Evolutionary conservation across 2,888 invertebrate genomes (phyloP).

Genomic region (Rugalucina vietnamica): DNA sequence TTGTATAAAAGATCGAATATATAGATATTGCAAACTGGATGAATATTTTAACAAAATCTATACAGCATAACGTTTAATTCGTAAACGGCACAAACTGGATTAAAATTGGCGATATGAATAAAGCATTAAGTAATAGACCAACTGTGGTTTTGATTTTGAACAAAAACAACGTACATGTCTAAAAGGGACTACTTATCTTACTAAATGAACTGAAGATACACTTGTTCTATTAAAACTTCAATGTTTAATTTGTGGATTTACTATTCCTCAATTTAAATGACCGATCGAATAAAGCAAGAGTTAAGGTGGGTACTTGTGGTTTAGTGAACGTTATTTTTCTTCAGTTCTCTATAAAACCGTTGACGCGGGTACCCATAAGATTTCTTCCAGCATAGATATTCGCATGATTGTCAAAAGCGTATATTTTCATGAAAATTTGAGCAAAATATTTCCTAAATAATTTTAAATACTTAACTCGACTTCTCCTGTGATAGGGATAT

Average conservation of each 20-base stretch:
- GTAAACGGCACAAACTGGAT: not conserved
- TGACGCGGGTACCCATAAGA: too few species aligned
- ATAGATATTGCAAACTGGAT: not conserved
- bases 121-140: not conserved
- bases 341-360: too few species aligned
- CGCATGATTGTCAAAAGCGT: too few species aligned
- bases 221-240: not conserved
- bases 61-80: not conserved
- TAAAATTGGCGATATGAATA: not conserved
- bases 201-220: not conserved
- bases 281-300: not conserved
- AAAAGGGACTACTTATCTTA: not conserved
- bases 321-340: too few species aligned
- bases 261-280: too few species aligned
- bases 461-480: too few species aligned
- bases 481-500: too few species aligned
- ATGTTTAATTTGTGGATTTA: conserved; percentile 12
- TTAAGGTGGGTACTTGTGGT: too few species aligned
- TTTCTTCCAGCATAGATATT: too few species aligned
- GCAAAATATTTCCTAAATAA: too few species aligned
- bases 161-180: not conserved
- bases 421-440: too few species aligned
- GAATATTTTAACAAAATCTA: not conserved
- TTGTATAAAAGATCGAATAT: not conserved
- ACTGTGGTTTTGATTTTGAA: not conserved